Conservation (phyloP, 2,797 vertebrate genomes). For the Acanthis flammea region DNA sequence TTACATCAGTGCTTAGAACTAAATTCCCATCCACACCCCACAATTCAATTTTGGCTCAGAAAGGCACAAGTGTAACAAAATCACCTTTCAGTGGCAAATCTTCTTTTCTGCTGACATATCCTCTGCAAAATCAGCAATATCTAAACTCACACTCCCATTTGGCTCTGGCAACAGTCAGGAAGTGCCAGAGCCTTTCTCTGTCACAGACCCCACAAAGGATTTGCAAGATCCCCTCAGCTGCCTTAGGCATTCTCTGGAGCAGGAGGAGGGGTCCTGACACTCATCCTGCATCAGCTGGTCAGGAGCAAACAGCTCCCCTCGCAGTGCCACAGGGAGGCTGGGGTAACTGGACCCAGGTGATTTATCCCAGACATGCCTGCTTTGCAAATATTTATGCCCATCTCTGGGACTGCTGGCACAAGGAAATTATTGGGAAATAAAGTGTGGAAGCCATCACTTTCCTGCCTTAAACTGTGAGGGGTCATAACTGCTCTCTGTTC, state of each 20-base stretch:
- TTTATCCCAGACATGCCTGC: neutral
- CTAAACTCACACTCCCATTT: neutral
- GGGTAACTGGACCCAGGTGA: neutral
- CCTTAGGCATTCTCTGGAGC: accelerated
- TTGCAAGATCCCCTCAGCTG: neutral
- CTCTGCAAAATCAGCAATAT: neutral
- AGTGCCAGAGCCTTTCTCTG: neutral
- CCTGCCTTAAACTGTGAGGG: neutral
- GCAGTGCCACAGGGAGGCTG: neutral
- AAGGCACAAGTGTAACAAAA: constrained; percentile 63
- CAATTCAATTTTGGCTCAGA: constrained; percentile 39
- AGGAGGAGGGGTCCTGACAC: neutral
- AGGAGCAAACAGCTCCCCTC: neutral
- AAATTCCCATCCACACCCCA: constrained; percentile 47
- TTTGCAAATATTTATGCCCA: neutral
- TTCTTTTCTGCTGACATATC: constrained; percentile 29
- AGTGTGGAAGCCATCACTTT: neutral
- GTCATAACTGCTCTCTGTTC: neutral
- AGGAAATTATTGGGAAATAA: neutral
- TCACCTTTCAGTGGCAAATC: constrained; percentile 34
- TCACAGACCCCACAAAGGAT: neutral
- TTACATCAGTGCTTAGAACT: constrained; percentile 57
- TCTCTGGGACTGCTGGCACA: neutral
- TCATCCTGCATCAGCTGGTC: neutral
- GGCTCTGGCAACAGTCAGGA: neutral